Conservation (phyloP, 2,888 invertebrate genomes). For the Caenorhabditis sinica region DNA sequence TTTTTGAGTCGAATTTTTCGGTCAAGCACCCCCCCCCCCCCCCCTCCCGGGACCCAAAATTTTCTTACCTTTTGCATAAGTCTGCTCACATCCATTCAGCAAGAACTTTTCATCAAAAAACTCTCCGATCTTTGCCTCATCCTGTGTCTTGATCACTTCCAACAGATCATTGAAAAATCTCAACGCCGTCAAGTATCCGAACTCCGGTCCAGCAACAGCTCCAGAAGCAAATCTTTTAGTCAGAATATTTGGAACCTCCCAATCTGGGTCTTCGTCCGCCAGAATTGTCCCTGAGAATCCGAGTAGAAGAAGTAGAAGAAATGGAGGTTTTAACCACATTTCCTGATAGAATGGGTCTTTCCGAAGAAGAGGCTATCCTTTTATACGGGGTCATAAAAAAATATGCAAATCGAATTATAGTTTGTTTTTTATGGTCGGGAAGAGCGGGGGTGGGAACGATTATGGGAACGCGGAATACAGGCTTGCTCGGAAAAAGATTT, state of each 20-base stretch:
- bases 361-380: not conserved
- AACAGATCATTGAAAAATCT: not conserved
- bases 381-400: slow-evolving; percentile 1
- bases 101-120: not conserved
- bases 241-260: not conserved
- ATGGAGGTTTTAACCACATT: not conserved
- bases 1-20: not conserved
- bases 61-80: not conserved
- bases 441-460: not conserved
- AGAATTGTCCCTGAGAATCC: not conserved
- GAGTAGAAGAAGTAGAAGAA: not conserved
- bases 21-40: too few species aligned
- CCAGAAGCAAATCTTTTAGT: not conserved
- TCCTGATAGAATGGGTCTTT: not conserved
- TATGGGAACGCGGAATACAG: too few species aligned
- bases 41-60: too few species aligned
- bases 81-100: not conserved
- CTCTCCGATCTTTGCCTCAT: not conserved
- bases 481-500: too few species aligned
- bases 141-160: not conserved
- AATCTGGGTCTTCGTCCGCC: not conserved
- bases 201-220: not conserved
- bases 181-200: not conserved
- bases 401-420: slow-evolving; percentile 13
- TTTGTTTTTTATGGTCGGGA: not conserved